Evolutionary conservation across 2,113 vertebrate genomes (phyloP).

Genomic region (Tinamus guttatus): DNA sequence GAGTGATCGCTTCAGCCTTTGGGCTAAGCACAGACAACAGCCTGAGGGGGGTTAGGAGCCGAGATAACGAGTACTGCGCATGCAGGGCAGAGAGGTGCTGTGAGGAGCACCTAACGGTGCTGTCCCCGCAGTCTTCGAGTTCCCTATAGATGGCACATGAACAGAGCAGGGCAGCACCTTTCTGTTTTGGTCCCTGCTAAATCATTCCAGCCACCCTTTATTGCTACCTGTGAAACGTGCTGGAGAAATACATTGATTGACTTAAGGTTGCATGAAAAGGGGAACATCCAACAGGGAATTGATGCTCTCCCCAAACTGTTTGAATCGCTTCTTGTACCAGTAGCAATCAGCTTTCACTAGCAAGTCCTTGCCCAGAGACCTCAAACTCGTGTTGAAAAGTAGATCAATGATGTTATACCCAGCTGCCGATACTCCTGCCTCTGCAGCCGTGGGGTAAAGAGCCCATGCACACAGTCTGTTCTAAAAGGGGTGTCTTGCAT

Average conservation of each 20-base stretch:
- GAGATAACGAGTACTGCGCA: neutral
- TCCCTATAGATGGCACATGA: neutral
- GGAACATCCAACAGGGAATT: neutral
- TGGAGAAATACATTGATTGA: neutral
- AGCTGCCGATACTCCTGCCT: neutral
- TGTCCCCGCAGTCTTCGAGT: neutral
- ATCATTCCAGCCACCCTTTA: neutral
- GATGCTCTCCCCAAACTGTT: neutral
- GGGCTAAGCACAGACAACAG: neutral
- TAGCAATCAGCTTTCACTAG: neutral
- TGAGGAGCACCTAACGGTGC: neutral
- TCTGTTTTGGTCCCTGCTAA: neutral
- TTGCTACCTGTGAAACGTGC: neutral
- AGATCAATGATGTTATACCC: neutral
- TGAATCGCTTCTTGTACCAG: neutral
- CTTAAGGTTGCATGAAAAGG: neutral
- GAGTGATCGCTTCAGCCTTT: constrained; percentile 37
- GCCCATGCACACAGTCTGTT: neutral
- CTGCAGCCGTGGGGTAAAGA: neutral
- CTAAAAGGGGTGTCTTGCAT: neutral
- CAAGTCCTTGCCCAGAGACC: neutral
- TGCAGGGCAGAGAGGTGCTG: neutral
- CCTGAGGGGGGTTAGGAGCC: neutral
- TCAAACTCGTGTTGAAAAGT: neutral
- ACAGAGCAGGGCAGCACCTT: neutral